Base-by-base conservation (phyloP, 2,888 invertebrate species). In the Hedya salicella region DNA sequence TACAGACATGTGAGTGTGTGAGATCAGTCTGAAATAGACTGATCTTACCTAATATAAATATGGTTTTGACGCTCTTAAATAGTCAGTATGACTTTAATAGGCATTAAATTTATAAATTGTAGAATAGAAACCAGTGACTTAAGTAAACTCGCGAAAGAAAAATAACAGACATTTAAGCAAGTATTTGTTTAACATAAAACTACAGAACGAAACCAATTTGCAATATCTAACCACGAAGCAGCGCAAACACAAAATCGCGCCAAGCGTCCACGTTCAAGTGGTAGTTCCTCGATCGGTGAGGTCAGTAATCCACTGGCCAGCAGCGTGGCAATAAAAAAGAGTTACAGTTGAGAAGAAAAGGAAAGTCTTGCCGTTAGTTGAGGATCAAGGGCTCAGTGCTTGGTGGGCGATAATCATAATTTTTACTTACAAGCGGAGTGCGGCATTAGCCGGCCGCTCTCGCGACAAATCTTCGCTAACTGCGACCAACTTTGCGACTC, bases 311-410 rank as follows among this genome's bases (percentile, higher is more conserved):
- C 91, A 92, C 86, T 89, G 84, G 83, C 82, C 78, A 83, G 87
- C 83, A 85, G 77, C 80, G 76, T 72, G 80, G 91, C 90, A 92
- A 93, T 93, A 93, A 93, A 93, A 92, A 92, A 92, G 93, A 93
- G 92, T 93, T 93, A 93, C 92, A 90, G 92, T 89, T 86, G 74
- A 81, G 85, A 87, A 88, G 91, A 91, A 91, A 91, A 91, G 88
- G 89, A 90, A 91, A 91, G 91, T 91, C 88, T 75, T 75, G 83
- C 89, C 90, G 90, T 89, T 91, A 91, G 90, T 89, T 87, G 82
- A 80, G 91, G 92, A 89, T 92, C 90, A 92, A 91, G 82, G 83
- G 92, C 85, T 91, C 90, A 89, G 83, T 79, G 82, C 88, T 80
- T 83, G 83, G 81, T 82, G 83, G 87, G 89, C 89, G 90, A 92